phyloP scores from a whole-genome alignment of 2,888 invertebrate species.

The Halocaridina rubra region DNA sequence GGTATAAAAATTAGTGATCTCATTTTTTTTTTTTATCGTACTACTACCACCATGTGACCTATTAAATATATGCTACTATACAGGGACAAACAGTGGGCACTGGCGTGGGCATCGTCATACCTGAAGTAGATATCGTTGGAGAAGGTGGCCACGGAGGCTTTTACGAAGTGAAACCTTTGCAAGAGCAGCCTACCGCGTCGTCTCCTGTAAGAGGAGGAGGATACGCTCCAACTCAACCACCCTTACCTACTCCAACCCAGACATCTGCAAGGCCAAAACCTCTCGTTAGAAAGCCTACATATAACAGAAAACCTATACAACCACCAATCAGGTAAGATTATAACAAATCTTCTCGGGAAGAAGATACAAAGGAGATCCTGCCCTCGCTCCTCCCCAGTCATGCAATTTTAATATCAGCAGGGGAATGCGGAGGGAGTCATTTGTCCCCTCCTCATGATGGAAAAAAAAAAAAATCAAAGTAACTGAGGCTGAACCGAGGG shows the following conservation, averaged over 20 bases:
- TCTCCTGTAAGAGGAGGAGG: slow-evolving; percentile 11
- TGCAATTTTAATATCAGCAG: no score
- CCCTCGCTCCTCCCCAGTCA: no score
- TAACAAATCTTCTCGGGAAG: no score
- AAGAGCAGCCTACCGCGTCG: not conserved
- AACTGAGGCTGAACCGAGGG: no score
- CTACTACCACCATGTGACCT: not conserved
- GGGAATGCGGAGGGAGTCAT: no score
- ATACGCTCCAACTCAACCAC: not conserved
- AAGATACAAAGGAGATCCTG: no score
- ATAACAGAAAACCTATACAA: slow-evolving; percentile 53
- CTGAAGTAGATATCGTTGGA: slow-evolving; percentile 67
- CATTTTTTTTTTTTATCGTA: not conserved
- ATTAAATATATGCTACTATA: no score
- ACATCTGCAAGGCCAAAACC: slow-evolving; percentile 9
- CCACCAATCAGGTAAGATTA: slow-evolving; percentile 60
- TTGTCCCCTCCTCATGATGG: no score
- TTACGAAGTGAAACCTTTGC: not conserved
- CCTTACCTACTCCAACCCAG: slow-evolving; percentile 3
- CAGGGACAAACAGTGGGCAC: slow-evolving; percentile 59
- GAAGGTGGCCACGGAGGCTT: not conserved
- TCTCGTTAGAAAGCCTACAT: slow-evolving; percentile 23
- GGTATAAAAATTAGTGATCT: no score
- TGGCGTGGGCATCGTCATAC: slow-evolving; percentile 62
- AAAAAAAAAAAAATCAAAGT: no score